Base-by-base conservation (phyloP, 2,888 invertebrate species). In the Drosophila paracracens region DNA sequence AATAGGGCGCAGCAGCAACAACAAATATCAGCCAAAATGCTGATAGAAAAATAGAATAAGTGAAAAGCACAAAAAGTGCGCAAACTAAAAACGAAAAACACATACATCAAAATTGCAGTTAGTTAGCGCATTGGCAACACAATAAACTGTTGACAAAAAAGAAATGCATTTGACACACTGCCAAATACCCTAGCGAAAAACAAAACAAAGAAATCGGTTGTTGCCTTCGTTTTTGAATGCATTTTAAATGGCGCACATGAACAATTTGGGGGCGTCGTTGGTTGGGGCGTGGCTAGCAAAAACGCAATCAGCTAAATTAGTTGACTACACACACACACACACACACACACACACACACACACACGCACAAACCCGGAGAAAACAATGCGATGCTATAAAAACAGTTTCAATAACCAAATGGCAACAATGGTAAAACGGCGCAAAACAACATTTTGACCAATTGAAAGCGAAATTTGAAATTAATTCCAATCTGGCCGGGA, bases 381-480 rank as follows among this genome's bases (percentile, higher is more conserved):
- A 61, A 59, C 40, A 21, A 66, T 57, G 40, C 70, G 61, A 54
- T n/a, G 33, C 29, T 18, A 18, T 38, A 40, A 65, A 68, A 68
- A 68, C 48, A 64, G 71, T 75, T 82, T 76, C 82, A 76, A 79
- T 84, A 79, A 70, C 71, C 69, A 65, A 75, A 56, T 58, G 70
- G 57, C 48, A 69, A 58, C 65, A 72, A 52, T 53, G 40, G 33
- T 27, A 54, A 61, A 66, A 59, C 72, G 64, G 54, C 8, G 54
- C 18, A 65, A 67, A 67, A 64, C 61, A 50, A 54, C 27, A 58
- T 43, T 50, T 48, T 36, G 57, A n/a, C 35, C 66, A 75, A 87
- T 77, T 77, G 82, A 85, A 85, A 85, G 85, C 74, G 80, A 83
- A 85, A 82, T 79, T 84, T 70, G 82, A 88, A 84, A 85, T 87